Percentiles rank a stretch among this genome's conserved stretches.
Conservation (phyloP, 2,797 vertebrate species). For the Scarus forsteni region DNA sequence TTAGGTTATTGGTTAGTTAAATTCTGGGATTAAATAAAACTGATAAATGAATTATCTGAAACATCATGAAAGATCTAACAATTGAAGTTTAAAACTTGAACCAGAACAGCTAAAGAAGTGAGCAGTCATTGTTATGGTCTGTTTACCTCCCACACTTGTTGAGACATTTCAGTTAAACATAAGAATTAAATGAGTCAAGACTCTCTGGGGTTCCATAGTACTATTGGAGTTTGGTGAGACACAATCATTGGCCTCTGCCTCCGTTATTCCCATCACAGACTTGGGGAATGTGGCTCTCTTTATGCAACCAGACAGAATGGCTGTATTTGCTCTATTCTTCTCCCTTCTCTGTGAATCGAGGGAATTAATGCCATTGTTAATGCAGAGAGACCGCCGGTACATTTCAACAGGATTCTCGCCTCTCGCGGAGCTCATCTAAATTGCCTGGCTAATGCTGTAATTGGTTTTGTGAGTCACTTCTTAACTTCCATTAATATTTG, state of each 20-base stretch:
- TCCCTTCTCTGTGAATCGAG: slow-evolving; percentile 58
- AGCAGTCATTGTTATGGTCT: slow-evolving; percentile 14
- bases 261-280: slow-evolving; percentile 75
- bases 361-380: slow-evolving; percentile 82
- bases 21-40: too few species aligned
- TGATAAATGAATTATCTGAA: too few species aligned
- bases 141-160: slow-evolving; percentile 58
- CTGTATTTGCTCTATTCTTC: slow-evolving; percentile 82
- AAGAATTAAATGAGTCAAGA: slow-evolving; percentile 79
- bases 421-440: slow-evolving; percentile 88
- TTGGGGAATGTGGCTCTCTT: slow-evolving; percentile 74
- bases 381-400: slow-evolving; percentile 83
- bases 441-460: slow-evolving; percentile 88
- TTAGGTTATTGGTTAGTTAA: too few species aligned
- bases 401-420: slow-evolving; percentile 88
- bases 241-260: slow-evolving; percentile 72
- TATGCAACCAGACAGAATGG: slow-evolving; percentile 80
- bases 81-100: too few species aligned
- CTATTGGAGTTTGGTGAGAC: slow-evolving; percentile 64
- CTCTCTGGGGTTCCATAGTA: slow-evolving; percentile 79
- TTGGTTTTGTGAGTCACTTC: slow-evolving; percentile 90
- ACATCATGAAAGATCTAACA: too few species aligned
- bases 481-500: slow-evolving; percentile 86
- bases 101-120: too few species aligned
- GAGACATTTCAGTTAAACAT: slow-evolving; percentile 36